These are phyloP conservation scores for Drosophila rellima DNA, from an alignment of 2,888 invertebrate genomes.

Conservation along the genomic window DNA sequence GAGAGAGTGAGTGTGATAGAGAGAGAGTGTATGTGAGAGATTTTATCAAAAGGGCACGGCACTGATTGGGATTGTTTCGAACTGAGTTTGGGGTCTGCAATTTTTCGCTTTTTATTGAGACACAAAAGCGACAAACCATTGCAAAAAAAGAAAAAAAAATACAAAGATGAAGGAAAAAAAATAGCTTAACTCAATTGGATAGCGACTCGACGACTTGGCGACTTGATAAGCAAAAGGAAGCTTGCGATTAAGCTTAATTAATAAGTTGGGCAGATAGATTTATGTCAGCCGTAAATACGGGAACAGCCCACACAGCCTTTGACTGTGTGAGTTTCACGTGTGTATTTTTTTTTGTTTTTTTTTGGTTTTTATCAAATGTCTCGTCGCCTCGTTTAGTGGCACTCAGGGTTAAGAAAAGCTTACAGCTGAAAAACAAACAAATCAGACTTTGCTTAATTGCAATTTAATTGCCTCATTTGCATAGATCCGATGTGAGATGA, in stretches of 20 bases:
- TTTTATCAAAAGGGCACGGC: constrained; percentile 40
- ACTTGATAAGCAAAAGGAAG: constrained; percentile 67
- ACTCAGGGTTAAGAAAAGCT: constrained; percentile 35
- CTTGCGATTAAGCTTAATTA: constrained; percentile 78
- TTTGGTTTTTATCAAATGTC: constrained; percentile 5
- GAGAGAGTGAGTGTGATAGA: constrained; percentile 2
- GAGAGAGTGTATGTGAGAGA: constrained; percentile 7
- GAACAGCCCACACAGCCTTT: constrained; percentile 11
- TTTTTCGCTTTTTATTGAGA: constrained; percentile 38
- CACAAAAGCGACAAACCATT: constrained; percentile 49
- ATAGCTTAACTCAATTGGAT: constrained; percentile 64
- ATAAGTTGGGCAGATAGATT: constrained; percentile 60
- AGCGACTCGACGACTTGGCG: constrained; percentile 50
- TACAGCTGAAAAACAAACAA: neutral
- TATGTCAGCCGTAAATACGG: constrained; percentile 43
- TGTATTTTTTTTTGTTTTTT: no score
- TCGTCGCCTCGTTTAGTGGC: constrained; percentile 18
- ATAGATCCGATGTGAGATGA: constrained; percentile 12
- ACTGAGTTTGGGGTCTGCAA: constrained; percentile 27
- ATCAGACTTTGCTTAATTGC: constrained; percentile 24
- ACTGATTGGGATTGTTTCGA: constrained; percentile 23
- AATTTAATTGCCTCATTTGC: constrained; percentile 33
- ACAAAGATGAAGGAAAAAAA: neutral
- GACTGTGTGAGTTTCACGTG: constrained; percentile 36
- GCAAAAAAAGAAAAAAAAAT: constrained; percentile 26